These are phyloP conservation scores for Neoaliturus tenellus DNA, from an alignment of 2,888 invertebrate genomes.

Conservation along the genomic window DNA sequence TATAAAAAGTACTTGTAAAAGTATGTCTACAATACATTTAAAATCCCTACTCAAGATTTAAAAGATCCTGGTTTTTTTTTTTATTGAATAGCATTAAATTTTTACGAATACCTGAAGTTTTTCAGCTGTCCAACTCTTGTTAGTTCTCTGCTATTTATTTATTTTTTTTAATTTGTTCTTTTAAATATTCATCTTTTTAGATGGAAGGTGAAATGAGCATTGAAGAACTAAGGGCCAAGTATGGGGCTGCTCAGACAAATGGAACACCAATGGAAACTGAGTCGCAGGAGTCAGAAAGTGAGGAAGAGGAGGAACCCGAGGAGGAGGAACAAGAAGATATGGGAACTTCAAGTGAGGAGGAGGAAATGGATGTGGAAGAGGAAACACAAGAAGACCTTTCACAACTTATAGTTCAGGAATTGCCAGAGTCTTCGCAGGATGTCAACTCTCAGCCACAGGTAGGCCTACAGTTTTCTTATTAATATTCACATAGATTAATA, in stretches of 20 bases:
- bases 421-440: constrained; percentile 60
- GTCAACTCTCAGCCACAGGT: constrained; percentile 6
- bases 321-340: constrained; percentile 68
- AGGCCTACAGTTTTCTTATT: no score
- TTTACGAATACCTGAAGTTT: no score
- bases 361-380: constrained; percentile 67
- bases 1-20: no score
- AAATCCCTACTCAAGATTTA: no score
- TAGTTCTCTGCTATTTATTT: background rate
- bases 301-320: constrained; percentile 65
- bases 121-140: no score
- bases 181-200: constrained; percentile 68
- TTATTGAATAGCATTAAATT: no score
- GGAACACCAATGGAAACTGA: constrained; percentile 4
- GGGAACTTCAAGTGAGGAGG: constrained; percentile 63
- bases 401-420: constrained; percentile 66
- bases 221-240: constrained; percentile 87
- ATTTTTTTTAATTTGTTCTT: constrained; percentile 48
- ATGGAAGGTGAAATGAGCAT: constrained; percentile 88
- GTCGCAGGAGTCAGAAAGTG: constrained; percentile 56
- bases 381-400: constrained; percentile 69
- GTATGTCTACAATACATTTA: no score
- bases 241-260: constrained; percentile 72
- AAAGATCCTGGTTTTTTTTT: no score
- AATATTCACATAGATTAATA: no score